Base-by-base conservation (phyloP, 2,797 vertebrate species). In the Fundulus diaphanus region DNA sequence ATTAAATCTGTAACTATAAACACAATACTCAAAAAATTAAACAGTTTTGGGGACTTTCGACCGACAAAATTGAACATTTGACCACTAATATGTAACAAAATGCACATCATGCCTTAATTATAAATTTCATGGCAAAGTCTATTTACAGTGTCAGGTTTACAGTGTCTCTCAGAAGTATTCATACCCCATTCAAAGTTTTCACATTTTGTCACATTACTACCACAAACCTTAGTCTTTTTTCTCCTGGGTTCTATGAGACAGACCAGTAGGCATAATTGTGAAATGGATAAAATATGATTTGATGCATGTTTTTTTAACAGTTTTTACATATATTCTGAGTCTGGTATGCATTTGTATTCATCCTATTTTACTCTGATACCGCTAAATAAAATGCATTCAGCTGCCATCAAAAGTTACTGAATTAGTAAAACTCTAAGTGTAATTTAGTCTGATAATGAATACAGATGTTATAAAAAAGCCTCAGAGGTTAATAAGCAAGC, bases 1-100 rank as follows among this genome's bases (percentile, higher is more conserved):
- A 88, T 66, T 73, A 86, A 83, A 85, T 66, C 42, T 24, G 61
- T 79, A 79, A 73, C 27, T 70, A 82, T 74, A 71, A 86, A 78
- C 66, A 92, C 79, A 82, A 72, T n/a, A 85, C 69, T 52, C 24
- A 79, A 33, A 76, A n/a, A 83, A 56, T 70, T 51, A 49, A 82
- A 71, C 12, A 68, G 48, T 61, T 76, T 12, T 70, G 44, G 49
- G 56, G n/a, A 73, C 37, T 37, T 75, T 78, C 82, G 63, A 59
- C 67, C 76, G 77, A 24, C 69, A 35, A 72, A 13, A 77, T 51
- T n/a, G 63, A 48, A 29, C 2, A 33, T 63, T 73, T 68, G 35
- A 82, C 76, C 70, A 86, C 70, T 42, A 77, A 79, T 68, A 78
- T 33, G 72, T 72, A 59, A 69, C 22, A 77, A 56, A 57, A 69